Evolutionary conservation across 2,888 invertebrate genomes (phyloP), one percentile per base, ranked within the genome.

Genomic region (Petrolisthes manimaculis): DNA sequence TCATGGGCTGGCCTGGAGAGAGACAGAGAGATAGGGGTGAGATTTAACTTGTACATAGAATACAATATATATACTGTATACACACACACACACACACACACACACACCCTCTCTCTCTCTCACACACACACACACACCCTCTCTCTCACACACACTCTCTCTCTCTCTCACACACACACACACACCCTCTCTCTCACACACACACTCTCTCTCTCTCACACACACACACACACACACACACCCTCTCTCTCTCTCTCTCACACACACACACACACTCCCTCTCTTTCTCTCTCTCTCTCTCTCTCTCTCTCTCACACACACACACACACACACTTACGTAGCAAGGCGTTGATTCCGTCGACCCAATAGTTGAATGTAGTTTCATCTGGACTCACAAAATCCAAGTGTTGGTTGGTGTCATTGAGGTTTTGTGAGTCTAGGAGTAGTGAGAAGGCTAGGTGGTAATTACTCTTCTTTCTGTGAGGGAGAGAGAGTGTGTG

Each of bases 371-470:
- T 96, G 92, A 96, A 97, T 14, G 96, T 95, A 92, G 95, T 95
- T 92, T 98, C 97, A 93, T 97, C 97, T 0, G 97, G 96, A 4
- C 98, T 98, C 0, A 98, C 96, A 94, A 98, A 98, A 93, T 98
- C 97, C 91, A 98, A 93, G 8, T 97, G 96, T n/a, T n/a, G n/a
- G 71, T 96, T 95, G 81, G 96, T 95, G 93, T 97, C 91, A 56
- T 71, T 85, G 5, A 84, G 21, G 18, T 88, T 97, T 83, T 96
- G 95, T 75, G 96, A 96, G 93, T 97, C 97, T 78, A 97, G 94
- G 81, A 96, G 96, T 78, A 98, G 94, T 1, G 97, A 97, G 93
- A 97, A 97, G n/a, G 90, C 89, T 54, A 88, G 74, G 51, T 82
- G 81, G 78, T 96, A 96, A 5, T 96, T 96, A 0, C 96, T 96